phyloP scores from a whole-genome alignment of 23 tunicate species.

The Ascidia mentula region DNA sequence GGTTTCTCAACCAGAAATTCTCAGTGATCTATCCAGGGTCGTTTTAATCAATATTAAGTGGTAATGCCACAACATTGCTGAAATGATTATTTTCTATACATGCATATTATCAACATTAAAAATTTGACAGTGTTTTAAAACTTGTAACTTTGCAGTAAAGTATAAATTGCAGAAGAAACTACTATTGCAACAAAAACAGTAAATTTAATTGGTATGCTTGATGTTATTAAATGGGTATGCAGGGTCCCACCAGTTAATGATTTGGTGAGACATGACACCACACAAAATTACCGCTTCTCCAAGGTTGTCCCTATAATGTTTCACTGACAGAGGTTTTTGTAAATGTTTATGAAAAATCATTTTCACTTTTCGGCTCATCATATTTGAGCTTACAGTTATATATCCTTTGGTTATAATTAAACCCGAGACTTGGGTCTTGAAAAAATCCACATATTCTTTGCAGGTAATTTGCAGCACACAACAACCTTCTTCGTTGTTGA shows the following conservation, averaged over 20 bases:
- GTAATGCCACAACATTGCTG: no score
- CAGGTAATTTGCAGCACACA: not conserved
- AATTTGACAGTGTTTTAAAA: no score
- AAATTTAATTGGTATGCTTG: no score
- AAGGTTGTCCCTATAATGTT: not conserved
- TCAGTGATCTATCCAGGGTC: no score
- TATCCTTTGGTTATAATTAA: not conserved
- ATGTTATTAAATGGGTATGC: not conserved
- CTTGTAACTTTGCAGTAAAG: no score
- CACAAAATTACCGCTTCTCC: not conserved
- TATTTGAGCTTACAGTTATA: not conserved
- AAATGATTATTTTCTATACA: no score
- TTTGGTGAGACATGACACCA: not conserved
- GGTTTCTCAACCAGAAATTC: no score
- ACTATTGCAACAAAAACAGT: no score
- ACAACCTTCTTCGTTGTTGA: not conserved
- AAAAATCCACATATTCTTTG: not conserved
- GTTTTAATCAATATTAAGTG: no score
- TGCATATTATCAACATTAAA: no score
- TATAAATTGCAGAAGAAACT: no score
- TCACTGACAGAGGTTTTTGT: not conserved
- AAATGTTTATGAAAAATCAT: not conserved
- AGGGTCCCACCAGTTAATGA: not conserved
- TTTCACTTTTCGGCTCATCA: constrained; percentile 7
- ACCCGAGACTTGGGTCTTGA: not conserved